phyloP scores from a whole-genome alignment of 2,113 vertebrate species.

The Stomatorhinus ivindoensis region DNA sequence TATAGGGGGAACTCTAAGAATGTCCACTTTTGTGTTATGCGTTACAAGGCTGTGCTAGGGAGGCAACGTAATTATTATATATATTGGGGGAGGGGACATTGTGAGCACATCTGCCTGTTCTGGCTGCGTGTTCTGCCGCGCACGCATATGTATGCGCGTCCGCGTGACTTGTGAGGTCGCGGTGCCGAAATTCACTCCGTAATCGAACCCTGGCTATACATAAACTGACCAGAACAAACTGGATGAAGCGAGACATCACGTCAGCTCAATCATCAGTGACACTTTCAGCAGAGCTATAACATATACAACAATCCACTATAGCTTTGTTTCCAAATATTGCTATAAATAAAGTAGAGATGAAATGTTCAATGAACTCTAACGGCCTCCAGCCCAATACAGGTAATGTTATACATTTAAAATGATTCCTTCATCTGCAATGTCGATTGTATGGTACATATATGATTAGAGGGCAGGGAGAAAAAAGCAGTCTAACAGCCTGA shows the following conservation, averaged over 20 bases:
- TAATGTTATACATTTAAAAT: background rate
- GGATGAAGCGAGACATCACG: background rate
- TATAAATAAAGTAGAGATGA: background rate
- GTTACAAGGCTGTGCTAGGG: background rate
- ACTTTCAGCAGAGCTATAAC: background rate
- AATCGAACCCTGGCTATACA: background rate
- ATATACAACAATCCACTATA: background rate
- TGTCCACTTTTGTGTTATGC: background rate
- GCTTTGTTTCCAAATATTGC: background rate
- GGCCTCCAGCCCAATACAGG: background rate
- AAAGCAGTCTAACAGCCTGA: background rate
- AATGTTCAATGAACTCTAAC: background rate
- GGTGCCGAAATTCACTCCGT: background rate
- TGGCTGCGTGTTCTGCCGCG: background rate
- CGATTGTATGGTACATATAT: background rate
- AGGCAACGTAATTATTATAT: background rate
- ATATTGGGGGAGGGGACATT: background rate
- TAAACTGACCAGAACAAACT: background rate
- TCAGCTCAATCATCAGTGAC: background rate
- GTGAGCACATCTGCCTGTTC: background rate
- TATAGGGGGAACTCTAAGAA: background rate
- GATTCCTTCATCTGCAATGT: background rate
- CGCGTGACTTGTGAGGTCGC: background rate
- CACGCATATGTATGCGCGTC: too few relatives aligned
- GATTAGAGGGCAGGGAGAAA: background rate